Evolutionary conservation across 1,140 invertebrate species (phyloP).

Genomic region (Polypedilum pembai): DNA sequence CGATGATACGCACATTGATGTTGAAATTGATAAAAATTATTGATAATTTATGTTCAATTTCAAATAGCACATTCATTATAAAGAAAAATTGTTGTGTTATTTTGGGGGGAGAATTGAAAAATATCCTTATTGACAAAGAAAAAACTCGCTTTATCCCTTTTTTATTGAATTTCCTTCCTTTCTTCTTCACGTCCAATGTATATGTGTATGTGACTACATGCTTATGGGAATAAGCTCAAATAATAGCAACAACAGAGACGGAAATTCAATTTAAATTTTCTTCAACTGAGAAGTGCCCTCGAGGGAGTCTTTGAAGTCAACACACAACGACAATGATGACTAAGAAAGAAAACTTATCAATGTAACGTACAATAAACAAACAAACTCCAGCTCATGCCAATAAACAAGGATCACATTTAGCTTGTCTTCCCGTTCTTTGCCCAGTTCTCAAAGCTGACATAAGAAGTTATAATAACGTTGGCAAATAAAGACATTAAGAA

Average conservation of each 20-base stretch:
- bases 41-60: too few species aligned
- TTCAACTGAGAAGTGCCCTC: conserved; percentile 7
- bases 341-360: not conserved
- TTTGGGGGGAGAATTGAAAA: too few species aligned
- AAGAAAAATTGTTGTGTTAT: too few species aligned
- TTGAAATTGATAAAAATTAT: too few species aligned
- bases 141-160: not conserved
- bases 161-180: not conserved
- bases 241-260: not conserved
- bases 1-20: too few species aligned
- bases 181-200: not conserved
- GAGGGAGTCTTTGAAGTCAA: not conserved
- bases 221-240: not conserved
- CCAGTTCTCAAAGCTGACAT: not conserved
- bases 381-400: not conserved
- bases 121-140: not conserved
- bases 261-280: not conserved
- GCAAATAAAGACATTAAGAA: not conserved
- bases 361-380: not conserved
- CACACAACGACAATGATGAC: not conserved
- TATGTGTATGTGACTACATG: not conserved
- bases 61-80: too few species aligned
- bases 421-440: not conserved
- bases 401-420: conserved; percentile 2
- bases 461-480: not conserved